phyloP scores from a whole-genome alignment of 1,140 invertebrate species.

The Drosophila mauritiana region DNA sequence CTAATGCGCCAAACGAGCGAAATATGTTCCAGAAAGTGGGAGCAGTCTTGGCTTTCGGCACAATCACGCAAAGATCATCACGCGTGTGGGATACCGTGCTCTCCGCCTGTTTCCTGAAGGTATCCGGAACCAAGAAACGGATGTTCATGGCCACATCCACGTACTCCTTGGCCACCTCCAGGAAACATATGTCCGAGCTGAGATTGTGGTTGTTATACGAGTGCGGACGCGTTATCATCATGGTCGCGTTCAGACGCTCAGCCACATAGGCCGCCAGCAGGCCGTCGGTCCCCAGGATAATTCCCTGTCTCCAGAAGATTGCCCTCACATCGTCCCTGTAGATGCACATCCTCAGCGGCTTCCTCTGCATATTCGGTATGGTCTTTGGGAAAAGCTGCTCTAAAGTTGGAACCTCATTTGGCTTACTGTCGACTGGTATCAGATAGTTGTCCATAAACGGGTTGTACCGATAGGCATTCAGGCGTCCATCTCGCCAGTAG shows the following conservation, averaged over 20 bases:
- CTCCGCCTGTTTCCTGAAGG: slow-evolving; percentile 59
- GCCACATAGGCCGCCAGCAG: slow-evolving; percentile 62
- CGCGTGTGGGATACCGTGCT: slow-evolving; percentile 65
- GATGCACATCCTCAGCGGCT: slow-evolving; percentile 72
- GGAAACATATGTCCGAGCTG: slow-evolving; percentile 57
- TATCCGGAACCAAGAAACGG: slow-evolving; percentile 58
- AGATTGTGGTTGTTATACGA: slow-evolving; percentile 41
- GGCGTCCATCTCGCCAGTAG: slow-evolving; percentile 43
- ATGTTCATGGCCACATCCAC: slow-evolving; percentile 76
- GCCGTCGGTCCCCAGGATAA: slow-evolving; percentile 65
- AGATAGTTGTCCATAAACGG: slow-evolving; percentile 69
- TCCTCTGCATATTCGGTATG: slow-evolving; percentile 73
- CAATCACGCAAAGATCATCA: slow-evolving; percentile 77
- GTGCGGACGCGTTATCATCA: slow-evolving; percentile 58
- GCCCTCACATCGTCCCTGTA: slow-evolving; percentile 71
- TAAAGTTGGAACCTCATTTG: slow-evolving; percentile 35
- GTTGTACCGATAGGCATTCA: slow-evolving; percentile 75
- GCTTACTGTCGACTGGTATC: slow-evolving; percentile 25
- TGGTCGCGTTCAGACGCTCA: slow-evolving; percentile 73
- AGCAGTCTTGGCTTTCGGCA: slow-evolving; percentile 68
- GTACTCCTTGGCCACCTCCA: slow-evolving; percentile 63
- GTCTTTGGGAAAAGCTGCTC: slow-evolving; percentile 61
- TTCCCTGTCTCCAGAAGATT: slow-evolving; percentile 48
- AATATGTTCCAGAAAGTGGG: slow-evolving; percentile 77
- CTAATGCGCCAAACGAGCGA: slow-evolving; percentile 60